A percentile compares a stretch with the other conserved stretches of the same genome.
Evolutionary conservation across 2,888 invertebrate species (phyloP).

Genomic region (Cepaea hortensis): DNA sequence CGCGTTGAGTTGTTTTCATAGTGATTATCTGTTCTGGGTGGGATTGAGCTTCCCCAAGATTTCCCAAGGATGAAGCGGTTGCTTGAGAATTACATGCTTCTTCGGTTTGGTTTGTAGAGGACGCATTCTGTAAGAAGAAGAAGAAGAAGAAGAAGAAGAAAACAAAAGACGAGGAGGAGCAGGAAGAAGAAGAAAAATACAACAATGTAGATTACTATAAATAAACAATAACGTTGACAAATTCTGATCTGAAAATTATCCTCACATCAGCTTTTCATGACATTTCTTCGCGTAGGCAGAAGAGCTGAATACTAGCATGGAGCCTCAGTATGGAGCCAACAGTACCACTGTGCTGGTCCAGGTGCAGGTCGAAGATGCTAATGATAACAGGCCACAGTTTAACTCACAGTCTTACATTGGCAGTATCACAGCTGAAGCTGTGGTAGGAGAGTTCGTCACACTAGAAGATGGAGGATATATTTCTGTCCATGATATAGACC

Average conservation of each 20-base stretch:
- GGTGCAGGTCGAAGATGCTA: conserved; percentile 30
- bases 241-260: background rate
- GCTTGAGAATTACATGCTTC: no score
- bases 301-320: conserved; percentile 30
- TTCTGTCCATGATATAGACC: conserved; percentile 33
- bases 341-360: conserved; percentile 10
- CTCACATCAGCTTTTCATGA: background rate
- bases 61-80: no score
- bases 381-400: conserved; percentile 35
- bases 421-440: conserved; percentile 29
- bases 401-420: conserved; percentile 17
- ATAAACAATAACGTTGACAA: no score
- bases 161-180: no score
- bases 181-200: no score
- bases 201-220: no score
- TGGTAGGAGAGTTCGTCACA: conserved; percentile 12
- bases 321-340: conserved; percentile 21
- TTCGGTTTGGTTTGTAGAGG: no score
- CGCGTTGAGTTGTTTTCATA: no score
- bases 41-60: no score
- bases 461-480: conserved; percentile 36
- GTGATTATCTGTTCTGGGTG: no score
- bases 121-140: no score
- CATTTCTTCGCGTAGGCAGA: conserved; percentile 1
- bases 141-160: no score